Conservation (phyloP, 2,797 vertebrate species). For the Monodelphis domestica region DNA sequence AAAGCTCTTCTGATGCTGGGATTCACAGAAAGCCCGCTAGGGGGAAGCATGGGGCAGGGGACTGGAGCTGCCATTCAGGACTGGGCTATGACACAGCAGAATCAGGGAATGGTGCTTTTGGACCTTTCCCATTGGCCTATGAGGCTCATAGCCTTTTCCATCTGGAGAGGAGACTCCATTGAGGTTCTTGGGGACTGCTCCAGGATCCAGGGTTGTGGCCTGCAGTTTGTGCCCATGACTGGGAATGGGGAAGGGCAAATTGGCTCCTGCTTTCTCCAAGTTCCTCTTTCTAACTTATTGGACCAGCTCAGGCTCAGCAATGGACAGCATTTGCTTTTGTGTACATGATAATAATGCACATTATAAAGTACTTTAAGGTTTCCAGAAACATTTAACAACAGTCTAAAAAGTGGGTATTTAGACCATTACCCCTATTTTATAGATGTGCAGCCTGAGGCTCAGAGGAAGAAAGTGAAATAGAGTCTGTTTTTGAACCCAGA, state of each 20-base stretch:
- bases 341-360: not conserved
- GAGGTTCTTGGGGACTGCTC: not conserved
- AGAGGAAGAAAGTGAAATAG: not conserved
- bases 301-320: not conserved
- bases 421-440: not conserved
- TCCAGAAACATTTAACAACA: not conserved
- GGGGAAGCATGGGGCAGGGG: not conserved
- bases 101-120: not conserved
- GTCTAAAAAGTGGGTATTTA: not conserved
- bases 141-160: not conserved
- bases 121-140: not conserved
- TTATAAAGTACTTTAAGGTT: not conserved
- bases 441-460: not conserved
- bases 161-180: not conserved
- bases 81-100: not conserved
- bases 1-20: not conserved
- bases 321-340: not conserved
- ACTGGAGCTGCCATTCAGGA: not conserved
- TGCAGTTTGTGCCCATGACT: no score
- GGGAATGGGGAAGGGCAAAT: not conserved
- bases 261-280: not conserved
- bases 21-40: not conserved
- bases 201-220: not conserved
- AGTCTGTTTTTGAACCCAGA: not conserved
- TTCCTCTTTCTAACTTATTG: not conserved